Evolutionary conservation across 2,113 vertebrate genomes (phyloP).

Genomic region (Anarhynchus alexandrinus): DNA sequence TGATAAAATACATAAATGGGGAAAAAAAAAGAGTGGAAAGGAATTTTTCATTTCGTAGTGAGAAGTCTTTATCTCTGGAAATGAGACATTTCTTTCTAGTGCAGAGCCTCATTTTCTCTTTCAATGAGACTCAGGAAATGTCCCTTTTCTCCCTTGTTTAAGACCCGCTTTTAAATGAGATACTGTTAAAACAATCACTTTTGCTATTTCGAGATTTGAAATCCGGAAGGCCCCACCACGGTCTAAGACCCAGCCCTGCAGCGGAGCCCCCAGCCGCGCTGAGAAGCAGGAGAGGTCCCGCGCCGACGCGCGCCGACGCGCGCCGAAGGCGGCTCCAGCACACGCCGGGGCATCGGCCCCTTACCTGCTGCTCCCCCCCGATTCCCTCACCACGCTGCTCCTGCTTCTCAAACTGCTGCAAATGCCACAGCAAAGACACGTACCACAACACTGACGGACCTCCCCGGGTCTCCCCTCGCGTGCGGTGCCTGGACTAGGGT

Average conservation of each 20-base stretch:
- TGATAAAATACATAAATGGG: neutral
- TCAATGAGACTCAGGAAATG: neutral
- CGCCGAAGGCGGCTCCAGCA: neutral
- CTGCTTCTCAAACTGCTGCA: neutral
- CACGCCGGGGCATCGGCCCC: fast-evolving
- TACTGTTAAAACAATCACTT: neutral
- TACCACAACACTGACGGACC: neutral
- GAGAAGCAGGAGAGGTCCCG: neutral
- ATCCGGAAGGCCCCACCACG: neutral
- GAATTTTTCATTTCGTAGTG: neutral
- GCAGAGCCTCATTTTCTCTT: neutral
- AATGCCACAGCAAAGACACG: neutral
- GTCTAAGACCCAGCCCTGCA: neutral
- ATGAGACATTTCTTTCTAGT: neutral
- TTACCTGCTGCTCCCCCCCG: neutral
- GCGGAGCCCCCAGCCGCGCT: neutral
- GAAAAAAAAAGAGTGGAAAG: neutral
- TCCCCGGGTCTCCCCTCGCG: fast-evolving
- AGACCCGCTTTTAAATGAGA: neutral
- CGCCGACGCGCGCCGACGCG: fast-evolving
- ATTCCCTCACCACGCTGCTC: too few relatives aligned
- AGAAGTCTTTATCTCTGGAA: neutral
- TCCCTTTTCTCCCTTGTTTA: neutral
- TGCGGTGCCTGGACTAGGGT: neutral
- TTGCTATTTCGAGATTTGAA: neutral